A percentile compares a stretch with the other conserved stretches of the same genome.
Conservation (phyloP, 2,888 invertebrate genomes). For the Salpingus planirostris region DNA sequence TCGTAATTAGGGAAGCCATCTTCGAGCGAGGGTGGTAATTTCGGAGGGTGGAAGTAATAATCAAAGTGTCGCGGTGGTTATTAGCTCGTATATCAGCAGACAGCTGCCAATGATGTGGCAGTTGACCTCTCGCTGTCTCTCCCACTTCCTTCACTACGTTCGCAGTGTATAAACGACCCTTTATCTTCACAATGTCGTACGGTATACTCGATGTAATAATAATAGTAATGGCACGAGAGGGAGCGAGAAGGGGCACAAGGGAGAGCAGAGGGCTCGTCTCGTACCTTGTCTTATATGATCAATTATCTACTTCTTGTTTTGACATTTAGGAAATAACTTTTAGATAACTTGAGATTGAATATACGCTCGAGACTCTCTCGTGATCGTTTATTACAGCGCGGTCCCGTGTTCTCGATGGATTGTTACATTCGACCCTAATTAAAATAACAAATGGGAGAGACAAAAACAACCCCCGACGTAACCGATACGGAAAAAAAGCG, state of each 20-base stretch:
- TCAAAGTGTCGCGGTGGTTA: slow-evolving; percentile 39
- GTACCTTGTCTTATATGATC: slow-evolving; percentile 33
- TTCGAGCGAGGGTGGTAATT: slow-evolving; percentile 8
- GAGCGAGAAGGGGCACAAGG: too few relatives aligned
- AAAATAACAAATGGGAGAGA: too few relatives aligned
- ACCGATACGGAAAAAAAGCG: too few relatives aligned
- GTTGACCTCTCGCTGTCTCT: slow-evolving; percentile 27
- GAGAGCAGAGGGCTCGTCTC: slow-evolving; percentile 6
- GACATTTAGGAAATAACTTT: slow-evolving; percentile 42
- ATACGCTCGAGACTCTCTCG: slow-evolving; percentile 6
- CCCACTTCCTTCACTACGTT: slow-evolving; percentile 6
- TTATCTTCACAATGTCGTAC: too few relatives aligned
- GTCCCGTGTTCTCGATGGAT: slow-evolving; percentile 7
- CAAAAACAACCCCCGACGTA: too few relatives aligned
- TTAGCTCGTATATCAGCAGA: slow-evolving; percentile 45
- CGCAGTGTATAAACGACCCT: too few relatives aligned
- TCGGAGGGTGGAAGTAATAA: slow-evolving; percentile 18
- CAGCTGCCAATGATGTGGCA: slow-evolving; percentile 45
- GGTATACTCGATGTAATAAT: too few relatives aligned
- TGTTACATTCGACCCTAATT: too few relatives aligned
- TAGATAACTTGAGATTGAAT: slow-evolving; percentile 27
- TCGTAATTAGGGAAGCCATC: too few relatives aligned
- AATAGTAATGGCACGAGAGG: too few relatives aligned
- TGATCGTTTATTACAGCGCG: slow-evolving; percentile 11
- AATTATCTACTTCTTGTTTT: slow-evolving; percentile 42